Evolutionary conservation across 1,140 invertebrate genomes (phyloP), one percentile per base, ranked within the genome.

Genomic region (Pygmarrhopalites habei): DNA sequence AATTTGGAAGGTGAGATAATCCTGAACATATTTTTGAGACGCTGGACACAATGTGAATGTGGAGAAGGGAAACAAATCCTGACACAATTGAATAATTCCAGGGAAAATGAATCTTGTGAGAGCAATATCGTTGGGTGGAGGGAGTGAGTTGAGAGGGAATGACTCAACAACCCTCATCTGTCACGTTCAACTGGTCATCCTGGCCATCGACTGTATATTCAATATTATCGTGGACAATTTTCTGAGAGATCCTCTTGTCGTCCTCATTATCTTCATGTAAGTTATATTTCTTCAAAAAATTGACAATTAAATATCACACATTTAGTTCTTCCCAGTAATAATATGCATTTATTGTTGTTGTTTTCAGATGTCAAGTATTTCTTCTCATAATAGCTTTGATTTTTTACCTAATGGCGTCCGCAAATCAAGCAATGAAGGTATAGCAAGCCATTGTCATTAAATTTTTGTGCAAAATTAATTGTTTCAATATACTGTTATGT

Each of bases 351-450:
- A n/a, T 46, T 52, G 49, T 12, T 15, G 19, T 28, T 30, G 32
- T 19, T 19, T 35, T 26, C 30, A 56, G 53, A n/a, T 56, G 53
- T 41, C 53, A 56, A 39, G 53, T 39, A 21, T 39, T 56, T 35
- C 53, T 56, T 41, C 21, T 56, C 2, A 56, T 39, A n/a, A 28
- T 56, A 21, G 53, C 10, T 21, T 19, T 56, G 14, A 56, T 56
- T 10, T 56, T 56, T 21, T 56, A 56, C 21, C n/a, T 56, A 4
- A 56, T 56, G 53, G 35, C 53, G 5, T 56, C 53, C 2, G 53
- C 35, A 14, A 56, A 56, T 41, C 53, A 56, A 39, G 53, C 53
- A 21, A 56, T 56, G 53, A 56, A 41, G 53, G 53, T 56, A 52
- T 14, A 21, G 5, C 44, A 47, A 25, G 4, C n/a, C 44, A 10